Evolutionary conservation across 2,797 vertebrate genomes (phyloP).

Genomic region (Myoxocephalus aenaeus): DNA sequence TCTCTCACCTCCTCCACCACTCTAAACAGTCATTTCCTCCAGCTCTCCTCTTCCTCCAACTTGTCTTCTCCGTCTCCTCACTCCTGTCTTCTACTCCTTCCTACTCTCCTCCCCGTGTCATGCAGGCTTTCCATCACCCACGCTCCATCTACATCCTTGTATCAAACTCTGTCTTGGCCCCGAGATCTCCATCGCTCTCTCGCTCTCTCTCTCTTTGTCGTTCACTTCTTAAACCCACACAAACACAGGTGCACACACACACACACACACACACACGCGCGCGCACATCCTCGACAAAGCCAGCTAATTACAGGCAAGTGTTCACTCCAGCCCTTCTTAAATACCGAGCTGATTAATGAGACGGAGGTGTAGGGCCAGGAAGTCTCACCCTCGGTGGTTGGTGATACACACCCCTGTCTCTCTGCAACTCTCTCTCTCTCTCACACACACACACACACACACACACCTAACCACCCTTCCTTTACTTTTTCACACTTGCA

Average conservation of each 20-base stretch:
- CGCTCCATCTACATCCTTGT: conserved; percentile 41
- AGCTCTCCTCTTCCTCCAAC: conserved; percentile 38
- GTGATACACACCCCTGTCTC: conserved; percentile 78
- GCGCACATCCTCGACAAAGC: conserved; percentile 86
- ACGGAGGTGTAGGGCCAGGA: conserved; percentile 91
- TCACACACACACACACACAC: conserved; percentile 14
- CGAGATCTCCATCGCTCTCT: conserved; percentile 41
- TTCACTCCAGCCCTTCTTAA: conserved; percentile 85
- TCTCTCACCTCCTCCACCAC: conserved; percentile 38
- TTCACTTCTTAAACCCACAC: conserved; percentile 43
- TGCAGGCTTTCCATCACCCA: conserved; percentile 62
- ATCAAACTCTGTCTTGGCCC: conserved; percentile 47
- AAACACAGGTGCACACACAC: not conserved
- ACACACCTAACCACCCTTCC: conserved; percentile 36
- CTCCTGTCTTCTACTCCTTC: conserved; percentile 37
- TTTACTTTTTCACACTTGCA: conserved; percentile 58
- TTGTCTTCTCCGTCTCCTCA: conserved; percentile 41
- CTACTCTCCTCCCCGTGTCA: conserved; percentile 24
- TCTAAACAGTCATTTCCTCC: conserved; percentile 31
- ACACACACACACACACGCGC: not conserved
- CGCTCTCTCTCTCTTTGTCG: not conserved
- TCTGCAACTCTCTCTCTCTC: conserved; percentile 9
- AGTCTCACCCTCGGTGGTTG: conserved; percentile 90
- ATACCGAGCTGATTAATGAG: conserved; percentile 98
- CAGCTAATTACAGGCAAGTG: conserved; percentile 92